These are phyloP conservation scores for Platysteira castanea DNA, from an alignment of 2,113 vertebrate species.

Conservation along the genomic window DNA sequence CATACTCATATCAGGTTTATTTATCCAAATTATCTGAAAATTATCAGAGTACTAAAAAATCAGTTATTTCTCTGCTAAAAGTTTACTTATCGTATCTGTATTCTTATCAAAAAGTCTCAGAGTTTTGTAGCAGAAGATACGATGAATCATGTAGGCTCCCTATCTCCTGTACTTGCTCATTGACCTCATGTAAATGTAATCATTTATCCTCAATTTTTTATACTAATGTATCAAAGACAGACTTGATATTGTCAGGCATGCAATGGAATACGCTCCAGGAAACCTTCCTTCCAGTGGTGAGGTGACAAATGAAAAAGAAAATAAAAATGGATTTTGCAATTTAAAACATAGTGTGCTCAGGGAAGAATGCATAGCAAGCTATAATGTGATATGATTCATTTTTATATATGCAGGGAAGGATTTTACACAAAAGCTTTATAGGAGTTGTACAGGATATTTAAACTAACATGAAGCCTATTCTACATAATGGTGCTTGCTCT, in stretches of 20 bases:
- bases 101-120: background rate
- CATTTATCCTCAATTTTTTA: constrained; percentile 71
- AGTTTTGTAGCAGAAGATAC: background rate
- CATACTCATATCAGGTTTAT: background rate
- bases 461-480: background rate
- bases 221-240: constrained; percentile 48
- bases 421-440: constrained; percentile 9
- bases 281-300: constrained; percentile 53
- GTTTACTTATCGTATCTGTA: background rate
- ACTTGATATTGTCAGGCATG: constrained; percentile 51
- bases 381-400: constrained; percentile 26
- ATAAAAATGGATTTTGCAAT: constrained; percentile 66
- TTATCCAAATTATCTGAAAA: constrained; percentile 9
- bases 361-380: constrained; percentile 28
- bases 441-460: background rate
- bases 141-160: constrained; percentile 29
- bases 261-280: constrained; percentile 48
- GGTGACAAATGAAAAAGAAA: constrained; percentile 64
- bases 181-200: constrained; percentile 75
- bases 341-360: constrained; percentile 32
- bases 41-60: background rate
- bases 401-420: background rate
- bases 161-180: constrained; percentile 41
- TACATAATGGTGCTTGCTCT: background rate
- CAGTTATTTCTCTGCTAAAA: background rate